These are phyloP conservation scores for Cinclus mexicanus DNA, from an alignment of 2,113 vertebrate species.

Conservation along the genomic window DNA sequence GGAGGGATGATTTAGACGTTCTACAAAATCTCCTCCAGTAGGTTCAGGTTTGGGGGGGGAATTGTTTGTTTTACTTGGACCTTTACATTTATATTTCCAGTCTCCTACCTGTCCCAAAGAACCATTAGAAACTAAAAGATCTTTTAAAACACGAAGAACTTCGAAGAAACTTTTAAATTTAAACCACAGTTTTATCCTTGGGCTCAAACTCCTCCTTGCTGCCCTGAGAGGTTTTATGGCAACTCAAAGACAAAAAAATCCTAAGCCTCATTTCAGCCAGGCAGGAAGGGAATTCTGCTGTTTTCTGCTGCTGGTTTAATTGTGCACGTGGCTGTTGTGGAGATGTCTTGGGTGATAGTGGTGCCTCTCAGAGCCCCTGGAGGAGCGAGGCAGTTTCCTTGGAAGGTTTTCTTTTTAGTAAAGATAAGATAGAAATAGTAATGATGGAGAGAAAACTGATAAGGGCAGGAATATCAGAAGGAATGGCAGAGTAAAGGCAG, in stretches of 20 bases:
- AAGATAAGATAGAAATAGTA: neutral
- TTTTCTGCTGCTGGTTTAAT: neutral
- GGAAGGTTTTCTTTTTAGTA: neutral
- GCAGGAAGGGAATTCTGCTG: neutral
- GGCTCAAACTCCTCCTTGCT: neutral
- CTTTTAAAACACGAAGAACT: neutral
- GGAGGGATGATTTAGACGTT: neutral
- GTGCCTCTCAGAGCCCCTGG: neutral
- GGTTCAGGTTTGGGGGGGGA: neutral
- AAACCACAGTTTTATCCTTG: neutral
- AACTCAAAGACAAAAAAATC: neutral
- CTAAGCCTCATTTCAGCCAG: neutral
- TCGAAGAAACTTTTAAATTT: neutral
- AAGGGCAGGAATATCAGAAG: neutral
- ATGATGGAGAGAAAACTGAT: neutral
- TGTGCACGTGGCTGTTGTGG: neutral
- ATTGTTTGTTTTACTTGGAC: neutral
- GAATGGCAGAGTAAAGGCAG: neutral
- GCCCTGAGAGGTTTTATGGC: neutral
- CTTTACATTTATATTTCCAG: fast-evolving
- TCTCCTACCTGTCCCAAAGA: neutral
- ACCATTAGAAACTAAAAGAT: neutral
- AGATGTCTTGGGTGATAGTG: neutral
- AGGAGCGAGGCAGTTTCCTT: neutral
- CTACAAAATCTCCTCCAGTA: neutral